Evolutionary conservation across 2,797 vertebrate genomes (phyloP).

Genomic region (Hyperoplus immaculatus): DNA sequence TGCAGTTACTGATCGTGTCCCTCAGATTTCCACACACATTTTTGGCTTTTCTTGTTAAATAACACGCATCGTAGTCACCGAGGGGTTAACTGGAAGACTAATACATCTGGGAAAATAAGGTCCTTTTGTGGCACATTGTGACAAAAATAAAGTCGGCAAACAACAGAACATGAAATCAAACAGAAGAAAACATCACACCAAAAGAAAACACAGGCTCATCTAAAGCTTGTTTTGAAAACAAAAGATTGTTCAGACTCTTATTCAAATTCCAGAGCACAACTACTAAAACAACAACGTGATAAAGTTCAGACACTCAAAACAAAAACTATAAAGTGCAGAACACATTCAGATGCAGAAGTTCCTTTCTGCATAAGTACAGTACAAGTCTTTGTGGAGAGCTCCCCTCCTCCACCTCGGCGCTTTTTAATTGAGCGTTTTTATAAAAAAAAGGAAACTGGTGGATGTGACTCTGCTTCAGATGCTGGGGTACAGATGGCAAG

Average conservation of each 20-base stretch:
- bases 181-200: constrained; percentile 16
- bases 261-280: constrained; percentile 7
- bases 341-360: constrained; percentile 88
- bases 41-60: not conserved
- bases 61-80: not conserved
- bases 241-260: not conserved
- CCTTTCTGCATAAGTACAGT: constrained; percentile 72
- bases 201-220: constrained; percentile 11
- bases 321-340: constrained; percentile 97
- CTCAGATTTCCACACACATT: no score
- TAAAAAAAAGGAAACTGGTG: constrained; percentile 17
- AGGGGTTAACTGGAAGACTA: constrained; percentile 14
- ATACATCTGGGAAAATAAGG: constrained; percentile 15
- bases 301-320: constrained; percentile 41
- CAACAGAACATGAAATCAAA: constrained; percentile 19
- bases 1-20: constrained; percentile 11
- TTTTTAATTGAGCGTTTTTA: constrained; percentile 23
- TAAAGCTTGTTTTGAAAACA: constrained; percentile 5
- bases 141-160: constrained; percentile 9
- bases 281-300: constrained; percentile 6
- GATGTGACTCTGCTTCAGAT: constrained; percentile 22
- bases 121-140: not conserved
- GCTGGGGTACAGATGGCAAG: constrained; percentile 1
- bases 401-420: not conserved
- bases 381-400: constrained; percentile 73